Evolutionary conservation across 2,797 vertebrate genomes (phyloP), one percentile per base, ranked within the genome.

Genomic region (Kryptopterus vitreolus): DNA sequence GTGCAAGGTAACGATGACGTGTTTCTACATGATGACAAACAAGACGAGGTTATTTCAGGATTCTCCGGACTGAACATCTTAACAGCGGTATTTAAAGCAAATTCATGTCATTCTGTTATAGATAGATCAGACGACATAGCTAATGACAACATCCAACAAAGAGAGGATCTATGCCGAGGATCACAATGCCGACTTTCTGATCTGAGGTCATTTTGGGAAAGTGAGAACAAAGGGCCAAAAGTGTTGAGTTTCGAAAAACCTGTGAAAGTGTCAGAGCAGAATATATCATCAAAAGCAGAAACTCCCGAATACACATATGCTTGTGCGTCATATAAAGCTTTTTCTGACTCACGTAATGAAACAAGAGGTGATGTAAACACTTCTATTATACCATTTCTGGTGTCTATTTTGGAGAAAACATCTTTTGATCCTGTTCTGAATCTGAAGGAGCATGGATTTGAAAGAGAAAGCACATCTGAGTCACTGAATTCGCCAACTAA

Each of bases 121-220:
- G 53, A 70, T 62, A 87, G 10, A 85, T 68, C 83, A 59, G 77
- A 89, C 18, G 38, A 35, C 53, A 26, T 10, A 62, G 55, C 77
- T 63, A 62, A 58, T 72, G 69, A 76, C 13, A 4, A 77, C 13
- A 22, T 29, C 29, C 66, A 81, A 55, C 73, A 70, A 38, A 72
- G 73, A 74, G 82, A 81, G 78, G 76, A 81, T 18, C 86, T 84
- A 57, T 71, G 31, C 13, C 85, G 87, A 61, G 85, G 82, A 50
- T 86, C 83, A 76, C 85, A 75, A 80, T 86, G 89, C 85, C 92
- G 85, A 87, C 88, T 88, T 78, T 91, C 83, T 24, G 89, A 92
- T 65, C 89, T 94, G 46, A 94, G 91, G 89, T 90, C 89, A 26
- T 95, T 94, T 75, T 94, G 92, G 90, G 93, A 95, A 90, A 88